phyloP scores from a whole-genome alignment of 2,797 vertebrate species.

The Leuciscus waleckii region DNA sequence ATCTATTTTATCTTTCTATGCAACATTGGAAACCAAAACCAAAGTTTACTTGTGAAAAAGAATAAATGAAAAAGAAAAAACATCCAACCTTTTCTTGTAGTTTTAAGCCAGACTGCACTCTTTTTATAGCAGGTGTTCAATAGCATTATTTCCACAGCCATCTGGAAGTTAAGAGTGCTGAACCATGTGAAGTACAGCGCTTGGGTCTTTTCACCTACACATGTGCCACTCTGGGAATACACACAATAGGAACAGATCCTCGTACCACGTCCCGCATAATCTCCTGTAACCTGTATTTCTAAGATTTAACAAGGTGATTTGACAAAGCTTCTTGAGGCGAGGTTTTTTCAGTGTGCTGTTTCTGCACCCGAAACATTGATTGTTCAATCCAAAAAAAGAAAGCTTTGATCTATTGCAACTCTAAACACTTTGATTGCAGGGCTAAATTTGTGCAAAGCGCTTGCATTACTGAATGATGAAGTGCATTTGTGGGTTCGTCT shows the following conservation, averaged over 20 bases:
- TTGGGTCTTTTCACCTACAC: neutral
- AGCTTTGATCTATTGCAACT: neutral
- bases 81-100: neutral
- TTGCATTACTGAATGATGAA: neutral
- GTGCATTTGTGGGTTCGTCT: slow-evolving; percentile 36
- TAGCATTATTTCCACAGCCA: neutral
- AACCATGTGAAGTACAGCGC: neutral
- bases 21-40: no score
- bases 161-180: neutral
- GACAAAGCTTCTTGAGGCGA: neutral
- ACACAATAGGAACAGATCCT: neutral
- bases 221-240: neutral
- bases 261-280: neutral
- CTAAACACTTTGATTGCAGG: neutral
- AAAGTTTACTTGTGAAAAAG: no score
- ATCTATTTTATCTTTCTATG: no score
- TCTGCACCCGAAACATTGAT: neutral
- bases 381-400: neutral
- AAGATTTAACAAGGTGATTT: neutral
- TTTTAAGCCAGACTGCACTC: neutral
- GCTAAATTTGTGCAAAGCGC: neutral
- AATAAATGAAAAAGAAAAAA: no score
- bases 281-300: neutral
- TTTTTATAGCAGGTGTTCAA: neutral
- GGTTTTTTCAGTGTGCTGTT: neutral